Base-by-base conservation (phyloP, 2,888 invertebrate genomes). In the Trichopria drosophilae region DNA sequence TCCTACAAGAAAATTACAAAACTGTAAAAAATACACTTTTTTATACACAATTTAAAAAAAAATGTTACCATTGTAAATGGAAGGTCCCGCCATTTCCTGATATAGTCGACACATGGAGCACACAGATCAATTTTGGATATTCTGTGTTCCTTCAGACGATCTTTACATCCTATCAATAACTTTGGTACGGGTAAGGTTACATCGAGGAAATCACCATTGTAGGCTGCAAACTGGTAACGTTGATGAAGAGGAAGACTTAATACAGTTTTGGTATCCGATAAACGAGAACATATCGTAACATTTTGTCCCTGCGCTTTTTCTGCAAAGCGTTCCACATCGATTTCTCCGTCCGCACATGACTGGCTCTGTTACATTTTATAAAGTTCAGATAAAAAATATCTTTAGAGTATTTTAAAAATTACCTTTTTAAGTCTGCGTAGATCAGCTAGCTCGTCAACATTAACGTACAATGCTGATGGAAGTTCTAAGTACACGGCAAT, bases 381-480 rank as follows among this genome's bases (percentile, higher is more conserved):
- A 28, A 29, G 24, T 28, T 32, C 23, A 9, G 2, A 24, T 19
- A 34, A 59, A 47, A 43, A 12, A 22, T 44, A 36, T 24, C 16
- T 12, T 6, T 7, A 18, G 26, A 13, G 32, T 2, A 28, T 51
- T 16, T 13, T 44, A n/a, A 12, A n/a, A 45, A 49, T 20, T 60
- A 76, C 75, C 43, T 62, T 52, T 29, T 63, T 64, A 12, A 48
- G 46, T 51, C 72, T 65, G 34, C 61, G 62, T n/a, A 73, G 46
- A 53, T 76, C 70, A 7, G 66, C 67, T 40, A 76, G 52, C 52
- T 76, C 74, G 57, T 76, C 72, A 5, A 65, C 57, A 45, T 73
- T 72, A 1, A 69, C 71, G 37, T 74, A 74, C 6, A 76, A 48
- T 4, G 66, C 64, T 4, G 66, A 43, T 34, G 75, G 72, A 15